Base-by-base conservation (phyloP, 1,140 invertebrate genomes). In the Triops longicaudatus region DNA sequence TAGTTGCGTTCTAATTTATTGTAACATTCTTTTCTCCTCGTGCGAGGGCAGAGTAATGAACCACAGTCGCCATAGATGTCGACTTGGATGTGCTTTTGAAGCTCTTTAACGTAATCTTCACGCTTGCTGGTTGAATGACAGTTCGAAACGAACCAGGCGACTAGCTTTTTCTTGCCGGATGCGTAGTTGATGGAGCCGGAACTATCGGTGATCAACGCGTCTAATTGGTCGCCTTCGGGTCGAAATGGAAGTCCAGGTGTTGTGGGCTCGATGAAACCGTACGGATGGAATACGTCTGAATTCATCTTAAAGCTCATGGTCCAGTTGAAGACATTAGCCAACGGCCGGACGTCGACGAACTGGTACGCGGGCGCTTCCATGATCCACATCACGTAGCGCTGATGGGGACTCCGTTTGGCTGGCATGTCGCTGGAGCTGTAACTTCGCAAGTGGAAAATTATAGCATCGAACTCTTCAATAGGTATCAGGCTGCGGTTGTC, bases 41-140 rank as follows among this genome's bases (percentile, higher is more conserved):
- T 71, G 3, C 80, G 77, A 6, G 81, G 79, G 74, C 83, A 81
- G 5, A 77, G 75, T 2, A 80, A 71, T 26, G 76, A 77, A 5
- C 81, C 81, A 81, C 87, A 88, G 0, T 78, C 79, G 26, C 87
- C 87, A 79, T 84, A 88, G 50, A 87, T 83, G 79, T 88, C 86
- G 17, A 88, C 85, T 22, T 82, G 74, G 12, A 88, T 84, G 78
- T 85, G 82, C 44, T 84, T 82, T 17, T 81, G 50, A 3, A 88
- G 79, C 74, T 85, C 80, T 73, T 80, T 79, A 1, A 83, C 85
- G 76, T 85, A 85, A 7, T 79, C 71, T 76, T 83, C 77, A 17
- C 87, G 79, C n/a, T 81, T 79, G 77, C 83, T 85, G 1, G 44
- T 22, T 0, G 83, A 81, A 11, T 78, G 76, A 81, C 87, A 88